phyloP scores from a whole-genome alignment of 2,113 vertebrate genomes.

The Corythaixoides concolor region DNA sequence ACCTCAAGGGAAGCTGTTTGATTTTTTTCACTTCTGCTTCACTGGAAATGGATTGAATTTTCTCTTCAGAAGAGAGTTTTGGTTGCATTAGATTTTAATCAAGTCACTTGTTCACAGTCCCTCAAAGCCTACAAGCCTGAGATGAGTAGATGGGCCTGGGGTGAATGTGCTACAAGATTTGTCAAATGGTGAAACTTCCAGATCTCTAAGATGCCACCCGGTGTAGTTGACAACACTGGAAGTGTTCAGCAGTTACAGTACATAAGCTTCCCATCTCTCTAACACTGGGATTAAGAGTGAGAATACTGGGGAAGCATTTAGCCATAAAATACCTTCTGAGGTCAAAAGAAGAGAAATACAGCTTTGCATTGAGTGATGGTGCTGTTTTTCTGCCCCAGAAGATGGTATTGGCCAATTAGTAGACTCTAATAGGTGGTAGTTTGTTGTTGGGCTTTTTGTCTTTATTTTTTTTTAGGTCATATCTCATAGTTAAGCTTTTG shows the following conservation, averaged over 20 bases:
- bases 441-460: not conserved
- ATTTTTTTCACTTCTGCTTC: conserved; percentile 75
- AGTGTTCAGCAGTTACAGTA: conserved; percentile 31
- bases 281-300: conserved; percentile 6
- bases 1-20: conserved; percentile 66
- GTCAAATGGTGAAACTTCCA: conserved; percentile 29
- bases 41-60: conserved; percentile 67
- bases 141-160: conserved; percentile 61
- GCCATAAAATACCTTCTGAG: not conserved
- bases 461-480: not conserved
- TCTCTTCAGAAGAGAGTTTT: conserved; percentile 70
- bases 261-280: conserved; percentile 21
- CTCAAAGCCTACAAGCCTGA: conserved; percentile 42
- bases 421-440: not conserved
- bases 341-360: not conserved
- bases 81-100: conserved; percentile 74
- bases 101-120: conserved; percentile 63
- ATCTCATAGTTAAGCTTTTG: not conserved
- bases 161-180: conserved; percentile 53
- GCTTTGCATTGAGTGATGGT: not conserved
- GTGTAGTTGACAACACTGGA: conserved; percentile 10
- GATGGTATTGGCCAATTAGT: not conserved
- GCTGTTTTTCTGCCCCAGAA: not conserved
- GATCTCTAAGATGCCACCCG: conserved; percentile 27
- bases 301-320: not conserved